Base-by-base conservation (phyloP, 2,888 invertebrate species). In the Aricia artaxerxes region DNA sequence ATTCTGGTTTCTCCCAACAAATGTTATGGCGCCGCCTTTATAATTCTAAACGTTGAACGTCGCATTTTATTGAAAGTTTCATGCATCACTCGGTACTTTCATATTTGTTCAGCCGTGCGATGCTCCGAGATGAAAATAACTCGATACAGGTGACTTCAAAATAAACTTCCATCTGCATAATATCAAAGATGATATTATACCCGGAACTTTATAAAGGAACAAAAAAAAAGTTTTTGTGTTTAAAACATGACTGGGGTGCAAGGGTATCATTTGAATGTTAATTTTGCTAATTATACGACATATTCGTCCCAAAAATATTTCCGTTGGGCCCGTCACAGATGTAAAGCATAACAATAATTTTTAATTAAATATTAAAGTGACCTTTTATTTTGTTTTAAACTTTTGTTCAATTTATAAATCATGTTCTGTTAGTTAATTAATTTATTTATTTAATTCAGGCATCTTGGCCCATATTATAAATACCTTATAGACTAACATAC, bases 21-120 rank as follows among this genome's bases (percentile, higher is more conserved):
- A 16, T 57, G 57, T 16, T 57, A 13, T 69, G 69, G 35, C 4
- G 6, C 16, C 4, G 5, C 69, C 69, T 24, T 64, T 64, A 31
- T 9, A 69, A 35, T 38, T 69, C 69, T 69, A 69, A 69, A 38
- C 69, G 35, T 16, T 69, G 69, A 69, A 38, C 69, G 35, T 38
- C 35, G 38, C 13, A 69, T 69, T 69, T 69, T 69, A 69, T 69
- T 16, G 69, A 69, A 69, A 69, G 69, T 69, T 69, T 69, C 13
- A 69, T 69, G 69, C 69, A 69, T 38, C 69, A 38, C 69, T 69
- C 31, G 69, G 13, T 35, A 38, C 69, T 69, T 69, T 69, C 13
- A 69, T 69, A 69, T 69, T 38, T 69, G 11, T 69, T 69, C 69
- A 69, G 35, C 35, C 69, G 69, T 69, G 38, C 69, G 4, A 69